Conservation (phyloP, 64 coral and sea anemone species). For the Montipora cactus region DNA sequence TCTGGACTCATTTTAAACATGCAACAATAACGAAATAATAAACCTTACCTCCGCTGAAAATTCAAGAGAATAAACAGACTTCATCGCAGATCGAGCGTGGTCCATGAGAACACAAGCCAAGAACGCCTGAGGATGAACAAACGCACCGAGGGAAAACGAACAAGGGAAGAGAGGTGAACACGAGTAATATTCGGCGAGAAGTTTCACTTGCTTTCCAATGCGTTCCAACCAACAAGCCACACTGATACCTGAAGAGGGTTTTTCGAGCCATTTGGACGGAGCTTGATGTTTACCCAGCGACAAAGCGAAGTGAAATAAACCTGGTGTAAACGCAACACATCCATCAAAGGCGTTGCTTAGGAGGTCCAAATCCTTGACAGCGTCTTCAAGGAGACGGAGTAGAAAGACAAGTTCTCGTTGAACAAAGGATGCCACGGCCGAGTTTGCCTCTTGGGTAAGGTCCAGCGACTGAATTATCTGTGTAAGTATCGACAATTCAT, state of each 20-base stretch:
- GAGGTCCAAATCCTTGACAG: slow-evolving; percentile 10
- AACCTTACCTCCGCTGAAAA: slow-evolving; percentile 39
- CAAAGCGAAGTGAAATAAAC: slow-evolving; percentile 15
- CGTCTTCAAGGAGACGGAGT: neutral
- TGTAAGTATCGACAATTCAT: neutral
- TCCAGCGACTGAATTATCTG: slow-evolving; percentile 14
- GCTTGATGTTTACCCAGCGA: neutral
- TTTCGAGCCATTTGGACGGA: slow-evolving; percentile 4
- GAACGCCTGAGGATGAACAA: slow-evolving; percentile 52
- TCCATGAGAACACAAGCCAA: slow-evolving; percentile 55
- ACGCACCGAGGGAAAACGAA: slow-evolving; percentile 35
- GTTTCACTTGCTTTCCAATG: neutral
- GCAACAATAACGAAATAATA: neutral
- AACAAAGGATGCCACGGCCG: slow-evolving; percentile 26
- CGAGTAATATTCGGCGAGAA: neutral
- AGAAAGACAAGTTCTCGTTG: slow-evolving; percentile 32
- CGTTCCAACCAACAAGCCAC: neutral
- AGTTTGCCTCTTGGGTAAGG: neutral
- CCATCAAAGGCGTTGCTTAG: slow-evolving; percentile 19
- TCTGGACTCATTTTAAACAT: neutral
- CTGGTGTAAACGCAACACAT: slow-evolving; percentile 19
- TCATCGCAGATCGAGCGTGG: slow-evolving; percentile 25
- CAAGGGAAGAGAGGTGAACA: neutral
- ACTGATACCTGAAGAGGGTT: neutral
- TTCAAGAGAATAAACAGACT: slow-evolving; percentile 35